These are phyloP conservation scores for Pagetopsis macropterus DNA, from an alignment of 2,797 vertebrate species.

Conservation along the genomic window DNA sequence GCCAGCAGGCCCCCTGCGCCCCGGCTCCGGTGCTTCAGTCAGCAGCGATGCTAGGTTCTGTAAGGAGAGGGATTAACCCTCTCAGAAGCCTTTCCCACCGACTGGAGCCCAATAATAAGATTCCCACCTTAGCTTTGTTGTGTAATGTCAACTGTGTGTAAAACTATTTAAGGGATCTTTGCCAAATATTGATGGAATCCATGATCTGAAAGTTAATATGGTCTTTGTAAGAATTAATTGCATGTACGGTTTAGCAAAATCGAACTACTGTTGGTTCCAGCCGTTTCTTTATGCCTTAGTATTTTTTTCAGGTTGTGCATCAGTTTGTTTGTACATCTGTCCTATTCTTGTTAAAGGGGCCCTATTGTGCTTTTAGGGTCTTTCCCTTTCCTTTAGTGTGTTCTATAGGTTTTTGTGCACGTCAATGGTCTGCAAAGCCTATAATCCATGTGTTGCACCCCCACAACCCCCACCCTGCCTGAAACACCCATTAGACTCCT, in stretches of 20 bases:
- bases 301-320: too few species aligned
- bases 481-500: too few species aligned
- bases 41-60: slow-evolving; percentile 30
- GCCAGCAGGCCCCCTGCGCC: slow-evolving; percentile 26
- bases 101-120: slow-evolving; percentile 46
- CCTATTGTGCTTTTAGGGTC: too few species aligned
- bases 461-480: too few species aligned
- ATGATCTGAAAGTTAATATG: slow-evolving; percentile 8
- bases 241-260: background rate
- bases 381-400: too few species aligned
- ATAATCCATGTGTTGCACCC: too few species aligned
- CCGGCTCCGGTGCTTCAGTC: slow-evolving; percentile 50
- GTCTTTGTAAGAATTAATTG: background rate
- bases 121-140: slow-evolving; percentile 41
- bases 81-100: slow-evolving; percentile 46
- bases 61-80: slow-evolving; percentile 53
- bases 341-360: too few species aligned
- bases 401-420: too few species aligned
- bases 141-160: slow-evolving; percentile 23
- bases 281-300: background rate
- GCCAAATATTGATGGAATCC: background rate
- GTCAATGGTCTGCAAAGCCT: too few species aligned
- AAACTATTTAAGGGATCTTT: slow-evolving; percentile 36
- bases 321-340: too few species aligned
- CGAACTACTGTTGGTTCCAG: background rate